Percentiles rank a stretch among this genome's conserved stretches.
Conservation (phyloP, 2,888 invertebrate genomes). For the Aelia acuminata region DNA sequence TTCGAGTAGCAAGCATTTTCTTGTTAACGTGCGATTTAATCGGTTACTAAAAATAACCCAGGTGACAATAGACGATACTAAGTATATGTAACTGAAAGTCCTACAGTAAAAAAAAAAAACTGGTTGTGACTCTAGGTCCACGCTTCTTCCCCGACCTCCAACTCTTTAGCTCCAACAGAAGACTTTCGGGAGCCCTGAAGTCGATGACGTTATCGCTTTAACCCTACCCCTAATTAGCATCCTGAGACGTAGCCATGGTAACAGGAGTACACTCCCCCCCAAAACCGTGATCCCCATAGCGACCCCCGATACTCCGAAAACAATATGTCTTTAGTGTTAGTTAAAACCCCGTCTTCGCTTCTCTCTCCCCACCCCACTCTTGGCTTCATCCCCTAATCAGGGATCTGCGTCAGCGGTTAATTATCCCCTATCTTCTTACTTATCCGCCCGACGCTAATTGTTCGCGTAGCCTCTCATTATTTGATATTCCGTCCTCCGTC, state of each 20-base stretch:
- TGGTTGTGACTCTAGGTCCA: too few relatives aligned
- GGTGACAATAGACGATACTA: too few relatives aligned
- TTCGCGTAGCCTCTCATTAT: neutral
- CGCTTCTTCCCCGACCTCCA: neutral
- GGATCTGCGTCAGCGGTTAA: slow-evolving; percentile 28
- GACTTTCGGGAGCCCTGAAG: neutral
- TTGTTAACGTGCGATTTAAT: too few relatives aligned
- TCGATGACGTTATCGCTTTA: slow-evolving; percentile 39
- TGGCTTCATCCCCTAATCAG: too few relatives aligned
- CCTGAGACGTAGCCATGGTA: slow-evolving; percentile 25
- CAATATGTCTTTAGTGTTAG: slow-evolving; percentile 51
- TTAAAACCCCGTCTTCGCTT: slow-evolving; percentile 18
- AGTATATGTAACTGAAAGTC: too few relatives aligned
- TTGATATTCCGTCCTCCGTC: neutral
- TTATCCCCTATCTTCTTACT: slow-evolving; percentile 14
- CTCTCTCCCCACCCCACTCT: neutral
- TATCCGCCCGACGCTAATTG: neutral
- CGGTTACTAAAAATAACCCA: too few relatives aligned
- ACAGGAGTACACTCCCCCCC: neutral
- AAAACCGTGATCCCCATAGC: neutral
- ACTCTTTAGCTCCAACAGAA: neutral
- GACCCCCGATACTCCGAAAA: slow-evolving; percentile 50
- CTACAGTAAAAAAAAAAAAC: too few relatives aligned
- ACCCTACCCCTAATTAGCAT: slow-evolving; percentile 56
- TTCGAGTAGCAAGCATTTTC: too few relatives aligned